Percentiles rank a stretch among this genome's conserved stretches.
Conservation (phyloP, 1,140 invertebrate genomes). For the Apocrypta bakeri region DNA sequence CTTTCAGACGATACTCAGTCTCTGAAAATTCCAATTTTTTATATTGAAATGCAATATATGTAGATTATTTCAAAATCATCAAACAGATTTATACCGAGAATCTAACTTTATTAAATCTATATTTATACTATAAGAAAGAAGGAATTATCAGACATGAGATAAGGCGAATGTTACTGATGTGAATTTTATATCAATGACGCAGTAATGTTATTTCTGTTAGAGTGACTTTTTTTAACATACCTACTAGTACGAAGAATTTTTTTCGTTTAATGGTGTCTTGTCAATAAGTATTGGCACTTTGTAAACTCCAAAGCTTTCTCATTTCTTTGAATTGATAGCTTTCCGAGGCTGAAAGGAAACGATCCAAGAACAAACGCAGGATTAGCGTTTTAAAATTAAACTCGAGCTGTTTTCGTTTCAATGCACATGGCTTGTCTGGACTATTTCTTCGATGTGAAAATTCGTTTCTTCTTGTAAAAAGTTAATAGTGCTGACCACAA, state of each 20-base stretch:
- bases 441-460: not conserved
- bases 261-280: too few relatives aligned
- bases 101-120: conserved; percentile 5
- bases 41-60: not conserved
- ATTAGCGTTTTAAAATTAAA: not conserved
- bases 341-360: not conserved
- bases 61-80: not conserved
- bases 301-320: too few relatives aligned
- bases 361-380: not conserved
- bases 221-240: conserved; percentile 4
- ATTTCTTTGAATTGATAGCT: not conserved
- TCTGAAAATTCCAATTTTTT: not conserved
- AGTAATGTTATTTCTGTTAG: not conserved
- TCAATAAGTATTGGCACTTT: too few relatives aligned
- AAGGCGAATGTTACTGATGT: not conserved
- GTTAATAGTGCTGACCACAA: not conserved
- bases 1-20: conserved; percentile 11
- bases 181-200: not conserved
- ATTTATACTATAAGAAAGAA: conserved; percentile 8
- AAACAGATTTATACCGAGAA: conserved; percentile 21
- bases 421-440: not conserved
- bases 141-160: not conserved
- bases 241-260: not conserved
- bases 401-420: not conserved
- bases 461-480: not conserved